Evolutionary conservation across 2,797 vertebrate genomes (phyloP).

Genomic region (Eleutherodactylus coqui): DNA sequence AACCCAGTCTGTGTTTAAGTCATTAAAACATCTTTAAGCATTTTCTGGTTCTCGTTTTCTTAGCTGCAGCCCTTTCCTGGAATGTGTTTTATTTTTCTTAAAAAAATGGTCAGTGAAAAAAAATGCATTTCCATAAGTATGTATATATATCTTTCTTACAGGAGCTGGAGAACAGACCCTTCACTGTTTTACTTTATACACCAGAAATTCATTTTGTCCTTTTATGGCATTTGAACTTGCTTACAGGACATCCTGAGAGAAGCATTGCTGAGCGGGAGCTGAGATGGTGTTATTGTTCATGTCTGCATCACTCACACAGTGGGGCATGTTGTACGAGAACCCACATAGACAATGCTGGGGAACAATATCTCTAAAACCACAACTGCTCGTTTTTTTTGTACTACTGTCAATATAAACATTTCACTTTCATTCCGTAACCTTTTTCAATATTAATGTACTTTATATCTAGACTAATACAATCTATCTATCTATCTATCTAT

Average conservation of each 20-base stretch:
- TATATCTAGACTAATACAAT: constrained; percentile 16
- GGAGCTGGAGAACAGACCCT: constrained; percentile 72
- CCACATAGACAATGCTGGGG: background rate
- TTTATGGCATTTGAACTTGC: constrained; percentile 89
- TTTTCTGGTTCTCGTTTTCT: constrained; percentile 83
- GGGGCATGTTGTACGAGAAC: background rate
- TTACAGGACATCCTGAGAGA: constrained; percentile 78
- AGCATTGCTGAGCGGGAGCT: constrained; percentile 69
- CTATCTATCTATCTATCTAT: too few species aligned
- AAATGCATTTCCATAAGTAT: constrained; percentile 72
- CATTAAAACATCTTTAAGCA: constrained; percentile 84
- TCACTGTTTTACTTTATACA: constrained; percentile 86
- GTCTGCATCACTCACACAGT: constrained; percentile 59
- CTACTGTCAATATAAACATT: constrained; percentile 4
- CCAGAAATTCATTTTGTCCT: constrained; percentile 86
- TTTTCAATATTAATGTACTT: constrained; percentile 13
- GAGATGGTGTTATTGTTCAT: constrained; percentile 65
- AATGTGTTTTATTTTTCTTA: constrained; percentile 83
- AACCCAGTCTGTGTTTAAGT: constrained; percentile 83
- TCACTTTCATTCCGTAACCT: background rate
- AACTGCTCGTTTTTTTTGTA: constrained; percentile 16
- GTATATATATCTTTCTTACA: constrained; percentile 54
- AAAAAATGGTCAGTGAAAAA: constrained; percentile 71
- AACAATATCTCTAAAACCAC: constrained; percentile 6
- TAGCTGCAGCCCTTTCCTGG: constrained; percentile 79